Base-by-base conservation (phyloP, 2,113 vertebrate species). In the Callaeas wilsoni region DNA sequence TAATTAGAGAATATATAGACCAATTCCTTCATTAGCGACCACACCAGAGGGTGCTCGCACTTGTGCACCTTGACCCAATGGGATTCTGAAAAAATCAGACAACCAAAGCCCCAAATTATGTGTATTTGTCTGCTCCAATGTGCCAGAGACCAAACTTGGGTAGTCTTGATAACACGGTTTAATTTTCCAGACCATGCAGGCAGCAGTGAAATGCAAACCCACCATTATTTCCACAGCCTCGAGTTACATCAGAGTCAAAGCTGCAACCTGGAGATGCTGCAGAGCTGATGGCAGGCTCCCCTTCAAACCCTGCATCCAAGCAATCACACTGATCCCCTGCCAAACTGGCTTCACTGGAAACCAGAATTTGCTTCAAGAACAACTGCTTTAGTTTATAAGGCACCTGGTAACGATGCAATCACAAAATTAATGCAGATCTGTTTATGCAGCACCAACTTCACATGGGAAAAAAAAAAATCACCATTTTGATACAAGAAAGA, bases 401-500 rank as follows among this genome's bases (percentile, higher is more conserved):
- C 44, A 47, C 15, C 56, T 84, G 78, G 9, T 21, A 63, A 65
- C 27, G 16, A 63, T 27, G 25, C 5, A 44, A 55, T 55, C 30
- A 55, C 60, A 67, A 53, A 84, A 91, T 53, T 44, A 42, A 39
- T 18, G 67, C 37, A 41, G 74, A 52, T 12, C 53, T 59, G 21
- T 27, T 89, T 35, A 30, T 33, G 20, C 63, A 84, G 42, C 41
- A 55, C 20, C 4, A 9, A 10, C 42, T 73, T 53, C 64, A 71
- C 27, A 10, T 0, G 2, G n/a, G 14, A 2, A 3, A 6, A 12
- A 37, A 23, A 23, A 17, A 41, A 11, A 20, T 12, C 20, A 56
- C 41, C 3, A 12, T 83, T 88, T 75, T 88, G 15, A 20, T 18
- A 59, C 7, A n/a, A 71, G 29, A 75, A 5, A 63, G 55, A 10